Evolutionary conservation across 1,140 invertebrate species (phyloP).

Genomic region (Dreissena rostriformis): DNA sequence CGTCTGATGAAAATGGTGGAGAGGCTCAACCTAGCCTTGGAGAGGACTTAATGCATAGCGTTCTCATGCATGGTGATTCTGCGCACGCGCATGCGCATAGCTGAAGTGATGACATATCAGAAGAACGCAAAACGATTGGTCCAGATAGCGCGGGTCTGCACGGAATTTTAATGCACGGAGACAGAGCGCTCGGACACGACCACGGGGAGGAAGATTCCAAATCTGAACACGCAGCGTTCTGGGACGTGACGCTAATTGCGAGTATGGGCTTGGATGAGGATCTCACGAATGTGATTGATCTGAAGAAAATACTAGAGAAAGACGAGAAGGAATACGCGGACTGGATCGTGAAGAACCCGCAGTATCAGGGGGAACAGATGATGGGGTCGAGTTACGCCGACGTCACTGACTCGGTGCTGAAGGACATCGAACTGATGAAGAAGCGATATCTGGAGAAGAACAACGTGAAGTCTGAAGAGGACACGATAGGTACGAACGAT

Average conservation of each 20-base stretch:
- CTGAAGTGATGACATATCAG: not conserved
- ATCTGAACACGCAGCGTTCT: slow-evolving; percentile 15
- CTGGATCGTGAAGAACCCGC: slow-evolving; percentile 52
- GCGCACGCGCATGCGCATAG: slow-evolving; percentile 42
- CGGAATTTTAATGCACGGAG: slow-evolving; percentile 63
- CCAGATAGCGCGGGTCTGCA: slow-evolving; percentile 53
- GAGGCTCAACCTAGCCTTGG: slow-evolving; percentile 31
- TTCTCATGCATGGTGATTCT: slow-evolving; percentile 58
- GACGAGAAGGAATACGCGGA: slow-evolving; percentile 64
- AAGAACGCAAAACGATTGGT: slow-evolving; percentile 2
- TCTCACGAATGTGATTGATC: slow-evolving; percentile 59
- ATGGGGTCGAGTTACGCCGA: slow-evolving; percentile 42
- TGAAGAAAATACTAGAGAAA: slow-evolving; percentile 56
- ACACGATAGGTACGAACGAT: slow-evolving; percentile 21
- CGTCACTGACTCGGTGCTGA: slow-evolving; percentile 59
- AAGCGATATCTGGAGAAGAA: slow-evolving; percentile 50
- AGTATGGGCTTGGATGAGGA: slow-evolving; percentile 50
- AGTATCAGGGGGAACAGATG: slow-evolving; percentile 20
- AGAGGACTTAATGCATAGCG: slow-evolving; percentile 52
- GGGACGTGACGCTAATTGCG: slow-evolving; percentile 39
- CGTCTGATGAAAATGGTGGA: not conserved
- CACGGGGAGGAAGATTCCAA: slow-evolving; percentile 55
- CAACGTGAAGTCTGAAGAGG: slow-evolving; percentile 28
- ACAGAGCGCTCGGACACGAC: slow-evolving; percentile 44
- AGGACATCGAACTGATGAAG: slow-evolving; percentile 64